Percentiles rank a stretch among this genome's conserved stretches.
These are phyloP conservation scores for Papilio xuthus DNA, from an alignment of 1,140 invertebrate species.

Conservation along the genomic window DNA sequence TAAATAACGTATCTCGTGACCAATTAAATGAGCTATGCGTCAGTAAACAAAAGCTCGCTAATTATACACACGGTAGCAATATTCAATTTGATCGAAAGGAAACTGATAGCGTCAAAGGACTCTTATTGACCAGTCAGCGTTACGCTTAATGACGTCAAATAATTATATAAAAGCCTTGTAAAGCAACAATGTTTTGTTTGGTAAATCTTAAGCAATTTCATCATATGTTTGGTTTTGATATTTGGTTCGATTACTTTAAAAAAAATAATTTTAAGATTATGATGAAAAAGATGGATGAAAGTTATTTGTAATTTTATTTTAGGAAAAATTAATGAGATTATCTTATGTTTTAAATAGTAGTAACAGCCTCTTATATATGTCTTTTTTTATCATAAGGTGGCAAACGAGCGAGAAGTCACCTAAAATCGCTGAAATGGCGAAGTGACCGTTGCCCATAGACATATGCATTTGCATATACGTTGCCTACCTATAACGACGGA, in stretches of 20 bases:
- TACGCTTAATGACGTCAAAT: constrained; percentile 29
- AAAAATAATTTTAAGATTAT: too few species aligned
- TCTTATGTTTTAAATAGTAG: too few species aligned
- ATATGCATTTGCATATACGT: too few species aligned
- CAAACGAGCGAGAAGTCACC: too few species aligned
- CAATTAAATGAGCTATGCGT: constrained; percentile 30
- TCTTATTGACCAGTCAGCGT: constrained; percentile 6
- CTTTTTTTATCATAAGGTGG: too few species aligned
- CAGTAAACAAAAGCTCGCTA: constrained; percentile 29
- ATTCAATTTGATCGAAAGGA: constrained; percentile 21
- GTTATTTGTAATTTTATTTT: too few species aligned
- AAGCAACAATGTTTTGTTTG: constrained; percentile 12
- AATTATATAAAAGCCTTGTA: neutral
- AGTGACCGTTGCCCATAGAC: too few species aligned
- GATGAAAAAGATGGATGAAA: too few species aligned
- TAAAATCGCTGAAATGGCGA: too few species aligned
- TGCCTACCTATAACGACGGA: too few species aligned
- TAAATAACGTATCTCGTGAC: constrained; percentile 12
- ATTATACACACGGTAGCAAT: constrained; percentile 28
- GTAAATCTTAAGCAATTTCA: neutral
- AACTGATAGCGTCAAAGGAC: constrained; percentile 28
- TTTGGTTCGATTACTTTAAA: neutral
- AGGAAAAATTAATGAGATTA: too few species aligned
- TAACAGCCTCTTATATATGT: too few species aligned
- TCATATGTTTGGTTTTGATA: neutral